Base-by-base conservation (phyloP, 2,888 invertebrate species). In the Xanthia icteritia region DNA sequence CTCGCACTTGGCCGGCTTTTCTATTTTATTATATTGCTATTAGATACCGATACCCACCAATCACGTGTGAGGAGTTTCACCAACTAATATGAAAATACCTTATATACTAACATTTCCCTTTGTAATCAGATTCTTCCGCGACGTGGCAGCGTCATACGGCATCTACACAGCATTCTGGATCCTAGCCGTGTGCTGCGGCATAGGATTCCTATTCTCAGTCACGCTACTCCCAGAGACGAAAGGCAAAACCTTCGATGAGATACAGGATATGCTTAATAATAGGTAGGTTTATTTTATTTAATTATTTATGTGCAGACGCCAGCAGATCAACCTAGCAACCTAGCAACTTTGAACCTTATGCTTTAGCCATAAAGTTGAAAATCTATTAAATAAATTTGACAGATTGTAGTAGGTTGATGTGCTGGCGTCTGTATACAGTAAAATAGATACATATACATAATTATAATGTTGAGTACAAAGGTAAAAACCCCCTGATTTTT, bases 141-240 rank as follows among this genome's bases (percentile, higher is more conserved):
- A 96, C 87, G 96, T 96, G 13, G 94, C 93, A 0, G 94, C 94
- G 0, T 95, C 95, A 0, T 95, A 96, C 89, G 98, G 98, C 1
- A 97, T 97, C 85, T 97, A 97, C 92, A 97, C 97, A 0, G 97
- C 97, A 1, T 98, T 98, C 92, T 97, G 97, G 94, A 97, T 97
- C 86, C 97, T 98, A 81, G 97, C 97, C 0, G 90, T 96, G 2
- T 97, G 97, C 89, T 97, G 97, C 83, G 95, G 97, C n/a, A 86
- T 97, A 27, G 97, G 97, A 0, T 96, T 98, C 71, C 89, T 97
- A 48, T 97, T 97, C 93, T 97, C 97, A 5, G 91, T 93, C 72
- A 95, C 97, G 4, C 89, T 97, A 82, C 97, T 98, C 27, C 98
- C 98, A 0, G 98, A 98, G 94, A 98, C 98, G 1, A 98, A 97